phyloP scores from a whole-genome alignment of 2,113 vertebrate genomes.

The Atherinomorus stipes region DNA sequence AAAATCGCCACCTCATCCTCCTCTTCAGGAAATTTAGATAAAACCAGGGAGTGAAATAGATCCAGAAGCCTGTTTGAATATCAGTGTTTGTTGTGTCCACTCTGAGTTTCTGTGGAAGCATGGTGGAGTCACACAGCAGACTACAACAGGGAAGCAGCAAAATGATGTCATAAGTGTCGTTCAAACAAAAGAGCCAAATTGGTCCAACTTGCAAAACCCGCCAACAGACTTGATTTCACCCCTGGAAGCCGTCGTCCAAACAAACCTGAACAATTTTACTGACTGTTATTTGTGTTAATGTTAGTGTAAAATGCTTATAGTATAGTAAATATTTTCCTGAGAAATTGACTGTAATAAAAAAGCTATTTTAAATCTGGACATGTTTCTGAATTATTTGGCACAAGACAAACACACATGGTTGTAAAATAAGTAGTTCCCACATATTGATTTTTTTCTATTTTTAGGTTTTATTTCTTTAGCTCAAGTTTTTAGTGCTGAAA shows the following conservation, averaged over 20 bases:
- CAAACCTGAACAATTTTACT: not conserved
- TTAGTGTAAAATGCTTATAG: not conserved
- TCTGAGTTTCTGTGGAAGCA: not conserved
- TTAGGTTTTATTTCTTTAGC: not conserved
- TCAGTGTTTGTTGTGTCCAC: not conserved
- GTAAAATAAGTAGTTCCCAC: conserved; percentile 14
- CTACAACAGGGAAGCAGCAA: not conserved
- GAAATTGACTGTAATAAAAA: not conserved
- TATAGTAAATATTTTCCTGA: not conserved
- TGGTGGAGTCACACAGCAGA: not conserved
- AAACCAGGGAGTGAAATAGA: not conserved
- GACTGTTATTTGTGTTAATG: not conserved
- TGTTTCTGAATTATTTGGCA: not conserved
- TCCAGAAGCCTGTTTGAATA: not conserved
- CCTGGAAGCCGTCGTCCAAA: not conserved
- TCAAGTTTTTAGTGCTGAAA: conserved; percentile 19
- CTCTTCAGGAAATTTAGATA: too few relatives aligned
- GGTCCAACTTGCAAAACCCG: conserved; percentile 8
- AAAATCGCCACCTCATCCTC: too few relatives aligned
- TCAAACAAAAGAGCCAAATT: conserved; percentile 8
- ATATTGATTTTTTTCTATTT: conserved; percentile 18
- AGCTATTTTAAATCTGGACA: too few relatives aligned
- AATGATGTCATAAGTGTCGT: conserved; percentile 1
- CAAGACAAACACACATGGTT: not conserved
- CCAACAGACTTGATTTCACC: not conserved